Conservation (phyloP, 2,888 invertebrate genomes). For the Chromoteleia sp. region DNA sequence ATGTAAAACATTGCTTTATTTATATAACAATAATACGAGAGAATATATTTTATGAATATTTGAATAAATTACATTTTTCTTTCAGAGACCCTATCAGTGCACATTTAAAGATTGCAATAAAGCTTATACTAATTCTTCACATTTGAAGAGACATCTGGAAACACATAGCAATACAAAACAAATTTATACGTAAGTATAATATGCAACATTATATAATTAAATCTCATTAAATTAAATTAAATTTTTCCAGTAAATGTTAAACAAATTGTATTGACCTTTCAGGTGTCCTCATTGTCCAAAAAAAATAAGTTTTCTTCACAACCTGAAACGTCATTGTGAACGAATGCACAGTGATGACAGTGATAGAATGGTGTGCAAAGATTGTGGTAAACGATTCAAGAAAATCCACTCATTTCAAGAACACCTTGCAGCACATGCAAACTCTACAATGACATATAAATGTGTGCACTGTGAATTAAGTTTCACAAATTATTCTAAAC, state of each 20-base stretch:
- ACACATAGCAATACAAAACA: conserved; percentile 84
- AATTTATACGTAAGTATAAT: conserved; percentile 73
- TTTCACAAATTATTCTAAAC: conserved; percentile 85
- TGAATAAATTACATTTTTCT: too few species aligned
- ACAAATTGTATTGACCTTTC: conserved; percentile 8
- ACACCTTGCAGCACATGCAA: conserved; percentile 87
- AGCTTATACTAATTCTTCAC: conserved; percentile 87
- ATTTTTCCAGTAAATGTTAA: too few species aligned
- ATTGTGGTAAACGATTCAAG: conserved; percentile 86
- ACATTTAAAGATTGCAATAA: conserved; percentile 87
- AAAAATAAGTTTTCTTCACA: conserved; percentile 86
- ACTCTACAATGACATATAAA: conserved; percentile 81
- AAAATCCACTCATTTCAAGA: conserved; percentile 87
- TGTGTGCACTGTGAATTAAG: conserved; percentile 86
- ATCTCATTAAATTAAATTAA: background rate
- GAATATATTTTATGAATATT: too few species aligned
- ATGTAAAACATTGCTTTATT: too few species aligned
- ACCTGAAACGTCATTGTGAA: conserved; percentile 87
- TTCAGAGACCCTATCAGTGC: conserved; percentile 87
- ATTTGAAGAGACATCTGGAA: conserved; percentile 87
- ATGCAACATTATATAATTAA: background rate
- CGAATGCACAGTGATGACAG: conserved; percentile 83
- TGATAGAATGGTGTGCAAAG: conserved; percentile 83
- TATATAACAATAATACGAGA: too few species aligned
- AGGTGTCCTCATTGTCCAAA: conserved; percentile 85